phyloP scores from a whole-genome alignment of 2,113 vertebrate species.

The Nesogale talazaci region DNA sequence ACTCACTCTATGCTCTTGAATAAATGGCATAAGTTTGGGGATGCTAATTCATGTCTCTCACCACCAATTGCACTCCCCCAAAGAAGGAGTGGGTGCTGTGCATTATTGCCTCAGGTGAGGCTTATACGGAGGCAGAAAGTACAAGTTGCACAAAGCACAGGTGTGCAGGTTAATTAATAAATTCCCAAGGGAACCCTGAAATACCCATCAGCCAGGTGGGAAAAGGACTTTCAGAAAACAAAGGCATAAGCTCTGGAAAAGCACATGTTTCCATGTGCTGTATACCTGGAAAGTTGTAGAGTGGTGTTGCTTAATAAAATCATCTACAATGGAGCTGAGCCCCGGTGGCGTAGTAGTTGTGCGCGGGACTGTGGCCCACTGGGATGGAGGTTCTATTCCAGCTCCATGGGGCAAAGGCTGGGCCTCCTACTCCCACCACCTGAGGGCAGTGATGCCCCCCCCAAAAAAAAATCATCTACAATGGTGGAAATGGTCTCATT shows the following conservation, averaged over 20 bases:
- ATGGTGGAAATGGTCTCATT: no score
- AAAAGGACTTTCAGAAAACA: neutral
- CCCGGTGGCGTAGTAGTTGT: no score
- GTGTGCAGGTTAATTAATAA: neutral
- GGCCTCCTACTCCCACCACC: no score
- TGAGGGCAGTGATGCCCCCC: no score
- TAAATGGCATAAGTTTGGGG: no score
- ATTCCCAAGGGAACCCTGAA: neutral
- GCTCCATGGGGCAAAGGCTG: no score
- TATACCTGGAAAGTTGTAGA: fast-evolving
- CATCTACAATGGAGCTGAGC: fast-evolving
- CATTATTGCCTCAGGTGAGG: neutral
- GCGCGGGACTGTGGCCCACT: no score
- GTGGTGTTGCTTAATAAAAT: neutral
- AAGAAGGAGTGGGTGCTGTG: neutral
- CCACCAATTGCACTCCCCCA: fast-evolving
- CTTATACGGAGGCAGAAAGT: neutral
- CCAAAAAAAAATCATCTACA: neutral
- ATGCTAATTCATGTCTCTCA: neutral
- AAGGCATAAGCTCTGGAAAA: neutral
- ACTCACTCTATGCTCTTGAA: neutral
- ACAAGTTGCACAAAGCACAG: neutral
- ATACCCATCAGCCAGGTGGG: neutral
- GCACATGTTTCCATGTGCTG: neutral
- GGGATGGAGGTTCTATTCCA: no score